phyloP scores from a whole-genome alignment of 1,140 invertebrate genomes.

The Sitodiplosis mosellana region DNA sequence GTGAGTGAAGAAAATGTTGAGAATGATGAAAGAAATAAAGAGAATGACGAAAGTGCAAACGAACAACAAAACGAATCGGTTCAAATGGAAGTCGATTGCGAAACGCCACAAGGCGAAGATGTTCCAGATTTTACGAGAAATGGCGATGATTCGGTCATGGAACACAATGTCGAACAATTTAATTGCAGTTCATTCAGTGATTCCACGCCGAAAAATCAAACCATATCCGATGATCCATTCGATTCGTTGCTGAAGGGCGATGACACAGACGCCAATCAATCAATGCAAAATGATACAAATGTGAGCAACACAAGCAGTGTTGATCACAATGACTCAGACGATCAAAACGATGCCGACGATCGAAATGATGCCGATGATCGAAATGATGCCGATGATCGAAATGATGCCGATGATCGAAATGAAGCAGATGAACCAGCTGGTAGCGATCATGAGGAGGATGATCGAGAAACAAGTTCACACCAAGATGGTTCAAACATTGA shows the following conservation, averaged over 20 bases:
- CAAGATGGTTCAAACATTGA: conserved; percentile 7
- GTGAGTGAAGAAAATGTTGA: conserved; percentile 3
- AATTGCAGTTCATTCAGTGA: neutral
- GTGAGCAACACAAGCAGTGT: conserved; percentile 3
- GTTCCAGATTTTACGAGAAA: neutral
- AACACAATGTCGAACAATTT: neutral
- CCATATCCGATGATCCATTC: neutral
- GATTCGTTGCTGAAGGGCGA: neutral
- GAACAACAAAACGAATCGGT: neutral
- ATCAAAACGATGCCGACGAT: conserved; percentile 24
- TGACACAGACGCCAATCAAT: neutral
- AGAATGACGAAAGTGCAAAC: neutral
- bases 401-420: conserved; percentile 16
- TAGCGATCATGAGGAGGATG: conserved; percentile 7
- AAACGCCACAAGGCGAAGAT: neutral
- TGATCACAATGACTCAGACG: conserved; percentile 9
- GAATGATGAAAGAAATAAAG: conserved; percentile 1
- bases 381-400: conserved; percentile 16
- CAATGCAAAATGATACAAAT: neutral
- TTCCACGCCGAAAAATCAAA: neutral
- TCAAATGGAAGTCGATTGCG: neutral
- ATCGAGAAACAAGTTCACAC: neutral
- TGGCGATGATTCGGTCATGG: neutral
- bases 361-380: conserved; percentile 15
- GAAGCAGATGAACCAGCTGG: conserved; percentile 19